Base-by-base conservation (phyloP, 2,888 invertebrate genomes). In the Empis stercorea region DNA sequence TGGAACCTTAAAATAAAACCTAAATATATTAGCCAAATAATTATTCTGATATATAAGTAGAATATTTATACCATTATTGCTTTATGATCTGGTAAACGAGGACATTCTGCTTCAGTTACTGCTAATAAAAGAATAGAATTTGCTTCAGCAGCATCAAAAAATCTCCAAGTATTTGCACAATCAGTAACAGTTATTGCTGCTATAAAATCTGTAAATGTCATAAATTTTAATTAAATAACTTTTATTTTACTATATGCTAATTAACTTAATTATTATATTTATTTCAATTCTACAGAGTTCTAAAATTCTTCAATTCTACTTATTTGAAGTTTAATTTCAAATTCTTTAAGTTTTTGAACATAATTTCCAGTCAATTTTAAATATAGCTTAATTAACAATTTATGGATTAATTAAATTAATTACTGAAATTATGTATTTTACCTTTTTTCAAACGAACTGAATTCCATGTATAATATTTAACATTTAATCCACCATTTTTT, bases 41-140 rank as follows among this genome's bases (percentile, higher is more conserved):
- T 23, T n/a, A 23, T 13, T 5, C 13, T n/a, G n/a, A n/a, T n/a
- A n/a, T 23, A 20, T 39, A 20, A 11, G n/a, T 42, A 9, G 16
- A 30, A n/a, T 20, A 37, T 15, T 14, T 23, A 51, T 53, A 67
- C 76, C 43, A 84, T 85, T 30, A 88, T 71, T 0, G 85, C 86
- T 15, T 78, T 72, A 30, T 74, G 66, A 0, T 70, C 57, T 0
- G 87, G 84, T 43, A 89, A 64, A 36, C 89, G 73, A 1, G 87
- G 83, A 61, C 89, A 89, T 59, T 87, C 84, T 1, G 80, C 73
- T 60, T 85, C 87, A 44, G 87, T 86, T 51, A 87, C 73, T 0
- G 86, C 84, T 52, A 88, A 76, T 39, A 84, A 73, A 1, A 86
- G 66, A 9, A 87, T 69, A 48, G 79, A 75, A 56, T 82, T 79